These are phyloP conservation scores for Timema cristinae DNA, from an alignment of 2,888 invertebrate species.

Conservation along the genomic window DNA sequence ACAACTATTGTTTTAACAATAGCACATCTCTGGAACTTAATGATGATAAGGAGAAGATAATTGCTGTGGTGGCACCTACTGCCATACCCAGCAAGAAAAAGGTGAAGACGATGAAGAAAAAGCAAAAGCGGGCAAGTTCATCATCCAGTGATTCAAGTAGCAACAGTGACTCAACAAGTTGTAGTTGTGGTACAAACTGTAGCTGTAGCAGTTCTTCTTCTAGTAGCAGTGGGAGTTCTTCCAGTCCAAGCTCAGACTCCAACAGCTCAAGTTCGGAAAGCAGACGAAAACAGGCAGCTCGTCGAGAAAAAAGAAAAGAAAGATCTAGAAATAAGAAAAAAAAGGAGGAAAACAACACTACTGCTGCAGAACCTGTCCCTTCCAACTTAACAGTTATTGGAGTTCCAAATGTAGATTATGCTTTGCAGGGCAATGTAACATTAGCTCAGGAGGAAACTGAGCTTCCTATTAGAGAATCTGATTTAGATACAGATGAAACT, in stretches of 20 bases:
- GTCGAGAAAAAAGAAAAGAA: constrained; percentile 44
- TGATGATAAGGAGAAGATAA: constrained; percentile 14
- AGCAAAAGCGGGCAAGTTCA: constrained; percentile 45
- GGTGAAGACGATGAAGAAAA: constrained; percentile 51
- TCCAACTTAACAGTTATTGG: constrained; percentile 11
- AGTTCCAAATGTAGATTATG: constrained; percentile 27
- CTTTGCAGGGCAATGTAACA: constrained; percentile 41
- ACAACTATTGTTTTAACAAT: constrained; percentile 44
- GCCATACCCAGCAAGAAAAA: constrained; percentile 48
- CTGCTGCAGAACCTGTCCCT: constrained; percentile 30
- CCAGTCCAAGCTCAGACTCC: constrained; percentile 54
- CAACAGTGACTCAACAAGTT: constrained; percentile 69
- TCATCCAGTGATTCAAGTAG: constrained; percentile 75
- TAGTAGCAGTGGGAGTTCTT: constrained; percentile 56
- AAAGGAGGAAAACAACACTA: constrained; percentile 46
- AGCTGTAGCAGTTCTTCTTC: constrained; percentile 74
- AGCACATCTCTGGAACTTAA: constrained; percentile 15
- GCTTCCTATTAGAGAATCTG: constrained; percentile 69
- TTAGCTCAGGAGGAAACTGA: constrained; percentile 49
- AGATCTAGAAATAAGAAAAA: constrained; percentile 33
- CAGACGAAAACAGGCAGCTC: constrained; percentile 46
- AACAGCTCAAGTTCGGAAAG: constrained; percentile 59
- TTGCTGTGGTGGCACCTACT: background rate
- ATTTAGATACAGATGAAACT: constrained; percentile 78
- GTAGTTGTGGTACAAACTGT: constrained; percentile 79